phyloP scores from a whole-genome alignment of 1,140 invertebrate species.

The Neotoxoptera formosana region DNA sequence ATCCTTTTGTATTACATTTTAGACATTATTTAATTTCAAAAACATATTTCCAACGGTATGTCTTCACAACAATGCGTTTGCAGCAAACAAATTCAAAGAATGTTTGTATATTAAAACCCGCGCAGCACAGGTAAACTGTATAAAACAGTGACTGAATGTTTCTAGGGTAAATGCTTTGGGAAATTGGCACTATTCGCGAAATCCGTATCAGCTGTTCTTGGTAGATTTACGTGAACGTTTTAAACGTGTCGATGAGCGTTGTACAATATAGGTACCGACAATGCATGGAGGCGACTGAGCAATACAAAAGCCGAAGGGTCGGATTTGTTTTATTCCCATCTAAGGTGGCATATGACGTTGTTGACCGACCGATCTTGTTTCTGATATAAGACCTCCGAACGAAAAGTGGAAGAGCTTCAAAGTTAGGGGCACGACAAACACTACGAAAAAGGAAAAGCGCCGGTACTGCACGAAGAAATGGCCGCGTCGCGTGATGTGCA shows the following conservation, averaged over 20 bases:
- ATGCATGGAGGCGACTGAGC: too few relatives aligned
- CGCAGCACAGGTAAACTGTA: background rate
- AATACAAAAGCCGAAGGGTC: too few relatives aligned
- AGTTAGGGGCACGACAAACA: background rate
- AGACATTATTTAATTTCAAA: background rate
- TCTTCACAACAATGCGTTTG: background rate
- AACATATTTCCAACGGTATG: background rate
- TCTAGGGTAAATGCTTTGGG: too few relatives aligned
- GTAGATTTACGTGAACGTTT: background rate
- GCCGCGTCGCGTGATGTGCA: background rate
- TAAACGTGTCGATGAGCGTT: background rate
- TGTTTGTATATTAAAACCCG: background rate
- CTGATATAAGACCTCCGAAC: background rate
- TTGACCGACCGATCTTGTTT: background rate
- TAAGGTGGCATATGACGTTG: background rate
- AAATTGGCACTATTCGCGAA: background rate
- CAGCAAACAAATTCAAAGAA: background rate
- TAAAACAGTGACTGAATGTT: background rate
- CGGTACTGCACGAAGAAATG: background rate
- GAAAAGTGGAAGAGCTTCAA: background rate
- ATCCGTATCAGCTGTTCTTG: background rate
- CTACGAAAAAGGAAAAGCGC: background rate
- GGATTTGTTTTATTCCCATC: too few relatives aligned
- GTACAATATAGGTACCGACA: too few relatives aligned
- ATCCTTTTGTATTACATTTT: background rate